A percentile compares a stretch with the other conserved stretches of the same genome.
These are phyloP conservation scores for Thermophis baileyi DNA, from an alignment of 2,113 vertebrate genomes.

Conservation along the genomic window DNA sequence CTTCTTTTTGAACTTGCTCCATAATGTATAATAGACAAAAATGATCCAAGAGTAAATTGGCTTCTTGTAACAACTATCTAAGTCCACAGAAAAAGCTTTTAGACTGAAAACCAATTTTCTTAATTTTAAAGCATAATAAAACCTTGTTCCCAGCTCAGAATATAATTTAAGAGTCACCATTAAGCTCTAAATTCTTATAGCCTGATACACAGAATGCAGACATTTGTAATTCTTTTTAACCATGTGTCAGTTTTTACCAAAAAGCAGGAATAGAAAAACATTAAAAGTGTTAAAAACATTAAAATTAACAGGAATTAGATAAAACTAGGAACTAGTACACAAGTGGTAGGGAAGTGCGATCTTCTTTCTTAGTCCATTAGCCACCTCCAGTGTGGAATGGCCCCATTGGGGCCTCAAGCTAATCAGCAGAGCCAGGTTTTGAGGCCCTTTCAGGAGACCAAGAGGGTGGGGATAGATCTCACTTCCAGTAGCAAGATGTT, in stretches of 20 bases:
- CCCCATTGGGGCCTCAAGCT: background rate
- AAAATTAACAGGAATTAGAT: background rate
- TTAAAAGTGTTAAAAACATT: background rate
- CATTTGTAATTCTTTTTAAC: background rate
- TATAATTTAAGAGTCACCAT: background rate
- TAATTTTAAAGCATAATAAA: background rate
- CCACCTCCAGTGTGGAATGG: background rate
- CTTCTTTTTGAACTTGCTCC: background rate
- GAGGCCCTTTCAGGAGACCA: background rate
- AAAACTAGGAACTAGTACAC: background rate
- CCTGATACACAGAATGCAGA: background rate
- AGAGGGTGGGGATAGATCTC: background rate
- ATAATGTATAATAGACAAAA: background rate
- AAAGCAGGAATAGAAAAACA: background rate
- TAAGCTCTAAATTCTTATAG: background rate
- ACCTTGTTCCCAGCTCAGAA: background rate
- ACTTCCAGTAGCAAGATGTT: background rate
- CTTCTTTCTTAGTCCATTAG: background rate
- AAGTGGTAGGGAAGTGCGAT: background rate
- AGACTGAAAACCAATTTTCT: background rate
- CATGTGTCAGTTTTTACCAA: background rate
- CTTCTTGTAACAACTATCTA: conserved; percentile 4
- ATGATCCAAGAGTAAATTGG: background rate
- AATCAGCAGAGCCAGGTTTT: background rate
- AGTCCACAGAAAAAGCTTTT: background rate